These are phyloP conservation scores for Spisula subtruncata DNA, from an alignment of 2,888 invertebrate genomes.

Conservation along the genomic window DNA sequence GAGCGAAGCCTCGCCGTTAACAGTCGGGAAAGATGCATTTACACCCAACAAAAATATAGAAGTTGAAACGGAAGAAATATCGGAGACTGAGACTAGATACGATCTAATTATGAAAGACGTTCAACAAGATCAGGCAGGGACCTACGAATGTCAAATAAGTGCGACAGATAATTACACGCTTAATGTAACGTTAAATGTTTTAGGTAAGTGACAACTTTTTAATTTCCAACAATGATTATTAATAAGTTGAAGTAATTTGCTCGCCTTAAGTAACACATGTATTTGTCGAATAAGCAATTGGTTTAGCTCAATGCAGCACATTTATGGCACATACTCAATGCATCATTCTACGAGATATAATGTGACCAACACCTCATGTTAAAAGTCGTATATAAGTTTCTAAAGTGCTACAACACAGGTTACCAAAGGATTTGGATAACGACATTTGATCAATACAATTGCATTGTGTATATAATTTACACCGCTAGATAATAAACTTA, in stretches of 20 bases:
- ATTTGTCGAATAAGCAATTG: no score
- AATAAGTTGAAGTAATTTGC: no score
- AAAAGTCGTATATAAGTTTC: no score
- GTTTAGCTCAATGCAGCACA: no score
- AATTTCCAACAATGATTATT: not conserved
- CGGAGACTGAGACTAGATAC: constrained; percentile 56
- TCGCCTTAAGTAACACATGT: not conserved
- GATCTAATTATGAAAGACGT: constrained; percentile 72
- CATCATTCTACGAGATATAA: no score
- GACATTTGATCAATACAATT: no score
- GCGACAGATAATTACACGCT: constrained; percentile 65
- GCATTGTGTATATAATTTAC: no score
- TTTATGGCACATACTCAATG: no score
- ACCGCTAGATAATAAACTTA: no score
- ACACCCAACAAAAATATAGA: constrained; percentile 65
- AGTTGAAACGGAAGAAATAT: constrained; percentile 55
- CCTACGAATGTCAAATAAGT: constrained; percentile 75
- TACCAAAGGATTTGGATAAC: no score
- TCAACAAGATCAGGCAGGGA: constrained; percentile 60
- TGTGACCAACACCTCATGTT: no score
- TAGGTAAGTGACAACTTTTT: constrained; percentile 64
- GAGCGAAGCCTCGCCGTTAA: constrained; percentile 63
- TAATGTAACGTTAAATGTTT: constrained; percentile 66
- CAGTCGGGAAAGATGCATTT: constrained; percentile 66
- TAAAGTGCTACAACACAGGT: no score